Conservation (phyloP, 2,113 vertebrate genomes). For the Mormyrus lacerda region DNA sequence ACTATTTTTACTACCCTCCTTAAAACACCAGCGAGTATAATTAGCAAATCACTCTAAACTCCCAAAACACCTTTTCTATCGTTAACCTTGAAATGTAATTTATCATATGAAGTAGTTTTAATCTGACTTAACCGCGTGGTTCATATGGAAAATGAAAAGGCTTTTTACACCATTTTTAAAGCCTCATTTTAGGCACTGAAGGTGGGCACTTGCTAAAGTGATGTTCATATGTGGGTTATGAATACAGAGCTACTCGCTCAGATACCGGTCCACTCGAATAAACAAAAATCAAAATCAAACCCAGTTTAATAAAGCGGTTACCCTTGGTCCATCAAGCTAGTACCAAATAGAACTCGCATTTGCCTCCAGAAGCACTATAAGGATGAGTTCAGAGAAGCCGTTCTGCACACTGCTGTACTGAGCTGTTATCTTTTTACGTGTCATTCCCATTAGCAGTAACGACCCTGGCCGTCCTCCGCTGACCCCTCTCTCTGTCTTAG, state of each 20-base stretch:
- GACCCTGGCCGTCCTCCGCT: background rate
- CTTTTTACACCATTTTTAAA: background rate
- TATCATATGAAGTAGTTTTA: background rate
- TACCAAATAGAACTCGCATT: background rate
- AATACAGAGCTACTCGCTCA: background rate
- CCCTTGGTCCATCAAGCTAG: background rate
- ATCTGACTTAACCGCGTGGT: background rate
- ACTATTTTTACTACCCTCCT: background rate
- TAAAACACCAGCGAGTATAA: background rate
- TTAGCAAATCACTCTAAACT: background rate
- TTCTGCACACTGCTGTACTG: background rate
- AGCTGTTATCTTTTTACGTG: background rate
- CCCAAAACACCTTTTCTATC: background rate
- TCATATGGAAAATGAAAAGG: background rate
- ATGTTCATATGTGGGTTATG: background rate
- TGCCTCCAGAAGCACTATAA: background rate
- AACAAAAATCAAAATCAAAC: background rate
- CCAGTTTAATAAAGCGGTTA: background rate
- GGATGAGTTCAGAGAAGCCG: background rate
- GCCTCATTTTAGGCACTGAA: background rate
- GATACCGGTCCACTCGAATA: background rate
- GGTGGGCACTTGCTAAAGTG: background rate
- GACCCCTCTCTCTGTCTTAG: background rate
- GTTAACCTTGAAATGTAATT: background rate
- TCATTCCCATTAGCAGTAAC: background rate